phyloP scores from a whole-genome alignment of 2,797 vertebrate species.

The Uromys caudimaculatus region DNA sequence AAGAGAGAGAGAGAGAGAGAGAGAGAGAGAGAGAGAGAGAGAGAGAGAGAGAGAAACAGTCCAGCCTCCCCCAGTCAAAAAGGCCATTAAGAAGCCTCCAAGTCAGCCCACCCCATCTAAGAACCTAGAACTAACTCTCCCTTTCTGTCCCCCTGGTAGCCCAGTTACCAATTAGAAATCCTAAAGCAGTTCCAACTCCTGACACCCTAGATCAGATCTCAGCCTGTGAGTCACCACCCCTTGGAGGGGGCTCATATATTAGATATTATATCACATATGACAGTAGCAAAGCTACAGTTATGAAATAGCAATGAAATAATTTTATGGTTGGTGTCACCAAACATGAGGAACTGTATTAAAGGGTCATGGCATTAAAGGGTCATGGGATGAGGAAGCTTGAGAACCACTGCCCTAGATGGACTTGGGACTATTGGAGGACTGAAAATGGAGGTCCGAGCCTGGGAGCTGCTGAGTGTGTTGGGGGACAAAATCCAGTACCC shows the following conservation, averaged over 20 bases:
- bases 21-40: too few relatives aligned
- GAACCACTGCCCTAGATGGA: neutral
- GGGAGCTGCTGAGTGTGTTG: neutral
- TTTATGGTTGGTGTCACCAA: neutral
- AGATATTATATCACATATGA: neutral
- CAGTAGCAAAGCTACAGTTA: neutral
- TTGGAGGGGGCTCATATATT: neutral
- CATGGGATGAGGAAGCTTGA: neutral
- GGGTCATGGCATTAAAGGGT: neutral
- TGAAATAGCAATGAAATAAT: neutral
- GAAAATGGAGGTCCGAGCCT: constrained; percentile 1
- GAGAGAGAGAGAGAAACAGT: neutral
- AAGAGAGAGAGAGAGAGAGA: too few relatives aligned
- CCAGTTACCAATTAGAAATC: constrained; percentile 32
- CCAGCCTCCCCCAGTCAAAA: neutral
- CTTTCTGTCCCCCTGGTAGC: neutral
- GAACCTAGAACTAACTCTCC: neutral
- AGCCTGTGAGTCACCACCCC: neutral
- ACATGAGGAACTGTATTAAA: neutral
- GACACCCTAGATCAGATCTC: neutral
- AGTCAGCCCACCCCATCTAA: neutral
- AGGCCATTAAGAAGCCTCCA: neutral
- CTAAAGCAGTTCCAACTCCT: neutral
- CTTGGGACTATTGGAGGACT: neutral
- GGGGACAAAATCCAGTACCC: neutral